A percentile compares a stretch with the other conserved stretches of the same genome.
Evolutionary conservation across 2,888 invertebrate genomes (phyloP).

Genomic region (Conchocele bisecta): DNA sequence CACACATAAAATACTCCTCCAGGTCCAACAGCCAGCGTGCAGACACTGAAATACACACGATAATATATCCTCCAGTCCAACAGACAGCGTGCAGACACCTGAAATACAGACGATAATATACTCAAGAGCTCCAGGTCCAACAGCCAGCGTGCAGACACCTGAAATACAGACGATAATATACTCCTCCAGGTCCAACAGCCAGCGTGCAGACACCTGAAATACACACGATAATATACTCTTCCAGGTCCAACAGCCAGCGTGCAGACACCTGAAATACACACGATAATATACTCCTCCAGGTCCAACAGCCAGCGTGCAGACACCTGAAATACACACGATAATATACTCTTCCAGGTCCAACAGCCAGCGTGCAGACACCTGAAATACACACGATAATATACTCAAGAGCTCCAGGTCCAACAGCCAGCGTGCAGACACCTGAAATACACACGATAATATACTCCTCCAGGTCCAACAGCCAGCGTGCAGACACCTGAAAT

Average conservation of each 20-base stretch:
- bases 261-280: slow-evolving; percentile 88
- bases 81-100: slow-evolving; percentile 94
- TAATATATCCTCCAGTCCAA: slow-evolving; percentile 96
- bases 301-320: slow-evolving; percentile 96
- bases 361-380: slow-evolving; percentile 94
- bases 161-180: slow-evolving; percentile 89
- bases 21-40: slow-evolving; percentile 96
- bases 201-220: slow-evolving; percentile 90
- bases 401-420: slow-evolving; percentile 94
- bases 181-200: slow-evolving; percentile 95
- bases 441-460: slow-evolving; percentile 89
- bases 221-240: slow-evolving; percentile 96
- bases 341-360: slow-evolving; percentile 96
- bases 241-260: slow-evolving; percentile 95
- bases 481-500: slow-evolving; percentile 90
- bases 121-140: slow-evolving; percentile 94
- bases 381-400: slow-evolving; percentile 89
- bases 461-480: slow-evolving; percentile 95
- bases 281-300: slow-evolving; percentile 96
- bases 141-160: slow-evolving; percentile 94
- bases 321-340: slow-evolving; percentile 86
- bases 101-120: slow-evolving; percentile 89
- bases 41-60: slow-evolving; percentile 88
- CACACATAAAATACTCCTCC: slow-evolving; percentile 95
- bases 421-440: slow-evolving; percentile 94